Conservation (phyloP, 2,888 invertebrate species). For the Caenorhabditis uteleia region DNA sequence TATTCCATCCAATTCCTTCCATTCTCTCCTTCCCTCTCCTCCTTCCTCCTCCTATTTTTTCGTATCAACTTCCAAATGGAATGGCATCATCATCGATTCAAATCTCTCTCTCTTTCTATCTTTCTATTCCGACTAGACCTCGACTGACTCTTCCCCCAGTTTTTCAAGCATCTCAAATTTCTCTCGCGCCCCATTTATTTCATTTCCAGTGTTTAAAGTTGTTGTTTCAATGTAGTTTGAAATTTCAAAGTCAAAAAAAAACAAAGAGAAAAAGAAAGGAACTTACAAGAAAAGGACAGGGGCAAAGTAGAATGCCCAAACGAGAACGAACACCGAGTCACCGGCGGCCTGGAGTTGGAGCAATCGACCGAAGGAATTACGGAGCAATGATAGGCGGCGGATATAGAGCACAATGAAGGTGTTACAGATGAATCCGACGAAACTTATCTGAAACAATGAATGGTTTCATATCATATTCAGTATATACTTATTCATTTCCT, state of each 20-base stretch:
- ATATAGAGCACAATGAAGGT: conserved; percentile 48
- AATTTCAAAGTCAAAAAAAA: conserved; percentile 19
- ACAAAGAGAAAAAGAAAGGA: background rate
- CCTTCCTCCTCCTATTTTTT: no score
- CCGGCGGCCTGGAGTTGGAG: conserved; percentile 48
- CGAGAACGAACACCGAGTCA: conserved; percentile 42
- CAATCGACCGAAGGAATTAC: conserved; percentile 52
- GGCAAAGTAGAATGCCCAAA: conserved; percentile 56
- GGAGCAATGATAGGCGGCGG: conserved; percentile 37
- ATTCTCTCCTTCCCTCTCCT: no score
- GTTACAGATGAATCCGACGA: conserved; percentile 43
- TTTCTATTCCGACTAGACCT: conserved; percentile 4
- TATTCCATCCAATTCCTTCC: no score
- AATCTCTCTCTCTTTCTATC: conserved; percentile 4
- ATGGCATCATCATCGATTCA: conserved; percentile 21
- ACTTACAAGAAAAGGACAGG: conserved; percentile 54
- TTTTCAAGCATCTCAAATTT: conserved; percentile 35
- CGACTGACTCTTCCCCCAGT: background rate
- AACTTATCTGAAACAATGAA: conserved; percentile 37
- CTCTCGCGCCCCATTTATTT: conserved; percentile 4
- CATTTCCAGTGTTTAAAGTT: background rate
- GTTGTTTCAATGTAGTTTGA: background rate
- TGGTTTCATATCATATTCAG: background rate
- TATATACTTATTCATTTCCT: background rate
- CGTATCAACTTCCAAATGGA: background rate